Evolutionary conservation across 2,113 vertebrate species (phyloP).

Genomic region (Hydropotes inermis): DNA sequence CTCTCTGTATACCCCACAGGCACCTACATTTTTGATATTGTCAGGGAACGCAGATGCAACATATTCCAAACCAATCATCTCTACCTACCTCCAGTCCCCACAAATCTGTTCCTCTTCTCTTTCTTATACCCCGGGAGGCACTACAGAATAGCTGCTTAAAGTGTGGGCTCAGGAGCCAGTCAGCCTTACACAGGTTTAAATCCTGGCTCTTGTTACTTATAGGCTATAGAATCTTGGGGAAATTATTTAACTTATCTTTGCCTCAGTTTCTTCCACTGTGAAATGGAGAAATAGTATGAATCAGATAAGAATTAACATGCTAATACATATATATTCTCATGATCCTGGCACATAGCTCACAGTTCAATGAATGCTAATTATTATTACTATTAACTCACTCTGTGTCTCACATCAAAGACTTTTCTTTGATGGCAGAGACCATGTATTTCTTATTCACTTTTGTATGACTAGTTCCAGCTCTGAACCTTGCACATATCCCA

Average conservation of each 20-base stretch:
- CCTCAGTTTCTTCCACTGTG: not conserved
- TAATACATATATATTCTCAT: not conserved
- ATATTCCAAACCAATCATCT: not conserved
- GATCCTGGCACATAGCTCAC: not conserved
- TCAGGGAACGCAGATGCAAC: not conserved
- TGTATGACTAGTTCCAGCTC: not conserved
- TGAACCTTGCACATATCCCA: not conserved
- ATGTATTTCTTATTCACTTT: not conserved
- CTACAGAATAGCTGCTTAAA: not conserved
- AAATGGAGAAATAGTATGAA: not conserved
- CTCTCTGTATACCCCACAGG: not conserved
- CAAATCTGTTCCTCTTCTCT: not conserved
- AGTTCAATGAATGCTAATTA: not conserved
- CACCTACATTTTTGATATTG: not conserved
- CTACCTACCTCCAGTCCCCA: not conserved
- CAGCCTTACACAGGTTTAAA: not conserved
- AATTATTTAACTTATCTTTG: not conserved
- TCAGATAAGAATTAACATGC: not conserved
- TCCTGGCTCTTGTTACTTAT: not conserved
- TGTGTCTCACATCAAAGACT: not conserved
- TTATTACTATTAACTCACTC: not conserved
- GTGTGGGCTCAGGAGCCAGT: not conserved
- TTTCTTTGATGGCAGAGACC: not conserved
- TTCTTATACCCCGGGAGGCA: not conserved
- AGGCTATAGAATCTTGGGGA: not conserved